These are phyloP conservation scores for Drosophila tripunctata DNA, from an alignment of 2,888 invertebrate genomes.

Conservation along the genomic window DNA sequence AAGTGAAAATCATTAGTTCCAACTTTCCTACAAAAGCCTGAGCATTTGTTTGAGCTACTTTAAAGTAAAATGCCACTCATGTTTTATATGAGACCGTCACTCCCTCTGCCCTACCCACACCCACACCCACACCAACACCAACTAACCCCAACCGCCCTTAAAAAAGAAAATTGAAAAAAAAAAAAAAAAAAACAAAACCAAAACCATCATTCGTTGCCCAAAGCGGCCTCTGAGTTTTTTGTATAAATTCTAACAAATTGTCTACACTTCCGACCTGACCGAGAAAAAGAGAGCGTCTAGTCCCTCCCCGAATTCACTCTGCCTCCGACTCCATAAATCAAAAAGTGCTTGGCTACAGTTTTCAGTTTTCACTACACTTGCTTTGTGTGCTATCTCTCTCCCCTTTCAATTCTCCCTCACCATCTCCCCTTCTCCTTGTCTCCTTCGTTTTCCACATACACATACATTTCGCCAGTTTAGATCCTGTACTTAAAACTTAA, in stretches of 20 bases:
- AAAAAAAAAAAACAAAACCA: constrained; percentile 11
- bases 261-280: constrained; percentile 72
- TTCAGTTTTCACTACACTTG: constrained; percentile 76
- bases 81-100: constrained; percentile 55
- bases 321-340: constrained; percentile 55
- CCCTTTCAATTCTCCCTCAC: constrained; percentile 27
- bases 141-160: background rate
- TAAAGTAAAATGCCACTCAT: constrained; percentile 76
- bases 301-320: background rate
- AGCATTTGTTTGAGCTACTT: constrained; percentile 76
- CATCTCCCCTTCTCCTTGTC: constrained; percentile 9
- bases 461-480: constrained; percentile 16
- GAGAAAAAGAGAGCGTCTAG: background rate
- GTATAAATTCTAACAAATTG: constrained; percentile 79
- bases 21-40: constrained; percentile 72
- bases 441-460: background rate
- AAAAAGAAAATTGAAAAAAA: constrained; percentile 6
- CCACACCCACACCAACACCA: background rate
- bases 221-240: constrained; percentile 68
- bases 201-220: constrained; percentile 52
- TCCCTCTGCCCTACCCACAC: background rate
- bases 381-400: constrained; percentile 65
- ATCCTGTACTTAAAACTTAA: background rate
- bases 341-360: constrained; percentile 79
- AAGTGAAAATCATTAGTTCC: constrained; percentile 76